Evolutionary conservation across 2,113 vertebrate species (phyloP), one percentile per base, ranked within the genome.

Genomic region (Coreoperca whiteheadi): DNA sequence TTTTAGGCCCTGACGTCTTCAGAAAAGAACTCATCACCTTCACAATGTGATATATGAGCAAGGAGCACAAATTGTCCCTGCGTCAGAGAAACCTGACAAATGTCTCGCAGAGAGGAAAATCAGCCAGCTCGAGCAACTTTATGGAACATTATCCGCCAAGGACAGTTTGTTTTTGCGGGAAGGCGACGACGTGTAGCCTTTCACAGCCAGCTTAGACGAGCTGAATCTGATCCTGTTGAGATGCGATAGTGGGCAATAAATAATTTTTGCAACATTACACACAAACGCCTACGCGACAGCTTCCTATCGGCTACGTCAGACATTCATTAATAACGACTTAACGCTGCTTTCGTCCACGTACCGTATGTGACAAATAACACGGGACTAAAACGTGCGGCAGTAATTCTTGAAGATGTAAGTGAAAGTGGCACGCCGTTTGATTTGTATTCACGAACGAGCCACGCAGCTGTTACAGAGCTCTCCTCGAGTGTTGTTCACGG

Each of bases 61-160:
- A 20, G 39, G 76, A 79, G 85, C 73, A 67, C 76, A 77, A 81
- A 82, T 82, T 54, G 77, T 85, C 64, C 67, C 6, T 20, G 63
- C 79, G 86, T 85, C 81, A 28, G 64, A 78, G 79, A 71, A 84
- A 86, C 81, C 76, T 88, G 87, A 89, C 79, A 50, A 87, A 87
- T 85, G 85, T 88, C 83, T 87, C 2, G 0, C 37, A 16, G 57
- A 46, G 68, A 59, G 56, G 83, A 75, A 81, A 81, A 83, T 77
- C 79, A 74, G 83, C 84, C 51, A 0, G 77, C 79, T 79, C 46
- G 1, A 81, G 81, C 71, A 81, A 84, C 80, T 82, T 81, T 88
- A 80, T 67, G 79, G 84, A 79, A 86, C 87, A 83, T 89, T 87
- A 83, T 86, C 82, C 81, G 89, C 77, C 87, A 85, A 89, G 87